These are phyloP conservation scores for Plectropomus leopardus DNA, from an alignment of 2,113 vertebrate genomes.

Conservation along the genomic window DNA sequence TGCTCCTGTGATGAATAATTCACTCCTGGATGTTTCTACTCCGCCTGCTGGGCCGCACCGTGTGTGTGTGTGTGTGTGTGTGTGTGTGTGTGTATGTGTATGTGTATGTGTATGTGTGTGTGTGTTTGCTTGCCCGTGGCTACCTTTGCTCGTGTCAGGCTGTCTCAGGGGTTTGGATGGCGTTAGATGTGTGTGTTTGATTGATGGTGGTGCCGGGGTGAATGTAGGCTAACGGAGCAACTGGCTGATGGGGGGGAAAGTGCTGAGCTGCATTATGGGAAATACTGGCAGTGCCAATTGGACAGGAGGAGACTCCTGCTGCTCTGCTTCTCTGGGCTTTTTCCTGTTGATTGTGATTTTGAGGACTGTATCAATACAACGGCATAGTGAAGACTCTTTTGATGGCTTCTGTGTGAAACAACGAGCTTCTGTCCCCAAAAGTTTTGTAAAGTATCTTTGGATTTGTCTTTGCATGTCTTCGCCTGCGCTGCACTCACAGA, in stretches of 20 bases:
- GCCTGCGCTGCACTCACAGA: too few species aligned
- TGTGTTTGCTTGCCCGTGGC: constrained; percentile 9
- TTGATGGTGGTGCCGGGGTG: constrained; percentile 45
- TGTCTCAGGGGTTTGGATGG: constrained; percentile 36
- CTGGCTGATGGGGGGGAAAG: constrained; percentile 28
- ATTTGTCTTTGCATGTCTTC: too few species aligned
- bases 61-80: not conserved
- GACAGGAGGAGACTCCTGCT: constrained; percentile 31
- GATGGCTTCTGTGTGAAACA: too few species aligned
- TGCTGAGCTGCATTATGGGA: constrained; percentile 39
- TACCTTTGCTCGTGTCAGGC: constrained; percentile 31
- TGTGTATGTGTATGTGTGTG: constrained; percentile 5
- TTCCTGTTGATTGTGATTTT: constrained; percentile 3
- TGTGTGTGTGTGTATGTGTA: constrained; percentile 2
- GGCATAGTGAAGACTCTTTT: too few species aligned
- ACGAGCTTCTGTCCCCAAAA: too few species aligned
- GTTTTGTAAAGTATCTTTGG: too few species aligned
- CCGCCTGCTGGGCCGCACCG: constrained; percentile 25
- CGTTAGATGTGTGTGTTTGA: constrained; percentile 54
- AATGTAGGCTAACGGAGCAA: constrained; percentile 59
- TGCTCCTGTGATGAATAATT: constrained; percentile 72
- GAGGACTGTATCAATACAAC: too few species aligned
- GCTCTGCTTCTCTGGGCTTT: not conserved
- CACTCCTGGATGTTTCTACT: constrained; percentile 41
- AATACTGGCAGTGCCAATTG: constrained; percentile 19